Evolutionary conservation across 2,113 vertebrate species (phyloP), one percentile per base, ranked within the genome.

Genomic region (Rhinolophus sinicus): DNA sequence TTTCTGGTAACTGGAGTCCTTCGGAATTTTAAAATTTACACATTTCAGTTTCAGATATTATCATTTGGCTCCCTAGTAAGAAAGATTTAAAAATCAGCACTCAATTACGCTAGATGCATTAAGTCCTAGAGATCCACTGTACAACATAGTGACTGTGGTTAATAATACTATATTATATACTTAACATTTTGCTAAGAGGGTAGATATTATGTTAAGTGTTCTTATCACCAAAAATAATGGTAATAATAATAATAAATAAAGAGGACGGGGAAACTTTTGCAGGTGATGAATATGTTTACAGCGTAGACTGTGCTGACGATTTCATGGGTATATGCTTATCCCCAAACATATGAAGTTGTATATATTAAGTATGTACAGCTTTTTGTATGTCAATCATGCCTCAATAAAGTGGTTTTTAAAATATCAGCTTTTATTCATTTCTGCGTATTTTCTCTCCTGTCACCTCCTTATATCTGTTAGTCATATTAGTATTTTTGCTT

Each of bases 11-110:
- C 1, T 86, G 44, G 24, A 92, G 89, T 94, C 35, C 30, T 69
- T 69, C 67, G 24, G 44, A 87, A 90, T 81, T 95, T 81, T 76
- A 33, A 40, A 62, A 8, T 86, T 38, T 19, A 67, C 38, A 35
- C 60, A 72, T 77, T 94, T 84, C n/a, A 95, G 54, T 76, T 95
- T 90, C 67, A 82, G 40, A 70, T 52, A 35, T 81, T 76, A 81
- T 50, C 33, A 88, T 10, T 72, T 82, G 13, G 8, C 3, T 88
- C 33, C 6, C 64, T 84, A 5, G 52, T 76, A 95, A 40, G 16
- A 88, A 95, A 96, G 28, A 64, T 64, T 65, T 67, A 76, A 15
- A 90, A 89, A 92, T 88, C 22, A 56, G 72, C 12, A 76, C 18
- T 77, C 54, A 64, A 2, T 94, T 88, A 75, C 18, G 35, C 44